Percentiles rank a stretch among this genome's conserved stretches.
Evolutionary conservation across 2,113 vertebrate species (phyloP).

Genomic region (Psilopsiagon aurifrons): DNA sequence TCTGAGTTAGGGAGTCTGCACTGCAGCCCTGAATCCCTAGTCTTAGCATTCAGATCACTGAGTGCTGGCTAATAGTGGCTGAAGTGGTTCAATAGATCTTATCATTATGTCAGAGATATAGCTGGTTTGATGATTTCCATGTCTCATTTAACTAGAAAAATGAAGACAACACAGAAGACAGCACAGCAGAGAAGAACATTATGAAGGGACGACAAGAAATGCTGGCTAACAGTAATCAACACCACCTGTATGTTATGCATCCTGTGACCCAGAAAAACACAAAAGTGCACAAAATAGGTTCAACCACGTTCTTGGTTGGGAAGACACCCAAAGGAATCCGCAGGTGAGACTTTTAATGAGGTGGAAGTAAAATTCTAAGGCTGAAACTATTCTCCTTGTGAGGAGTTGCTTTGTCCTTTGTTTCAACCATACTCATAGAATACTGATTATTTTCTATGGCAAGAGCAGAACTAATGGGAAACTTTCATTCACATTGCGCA

Average conservation of each 20-base stretch:
- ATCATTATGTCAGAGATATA: neutral
- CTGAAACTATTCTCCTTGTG: neutral
- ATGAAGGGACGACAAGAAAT: neutral
- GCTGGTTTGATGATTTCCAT: neutral
- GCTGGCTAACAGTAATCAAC: neutral
- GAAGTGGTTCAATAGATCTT: neutral
- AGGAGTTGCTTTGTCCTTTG: neutral
- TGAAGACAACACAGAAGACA: neutral
- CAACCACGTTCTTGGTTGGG: conserved; percentile 82
- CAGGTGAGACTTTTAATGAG: conserved; percentile 75
- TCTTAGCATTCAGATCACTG: neutral
- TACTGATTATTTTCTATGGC: neutral
- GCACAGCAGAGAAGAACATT: neutral
- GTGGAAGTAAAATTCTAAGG: neutral
- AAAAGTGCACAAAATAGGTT: conserved; percentile 66
- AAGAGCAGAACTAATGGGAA: neutral
- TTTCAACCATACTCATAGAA: neutral
- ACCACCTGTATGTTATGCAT: conserved; percentile 56
- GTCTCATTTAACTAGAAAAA: conserved; percentile 57
- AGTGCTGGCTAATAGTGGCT: neutral
- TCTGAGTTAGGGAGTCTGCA: neutral
- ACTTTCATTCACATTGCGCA: neutral
- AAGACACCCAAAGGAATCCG: conserved; percentile 82
- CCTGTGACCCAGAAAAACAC: conserved; percentile 79
- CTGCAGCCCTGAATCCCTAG: neutral